Conservation (phyloP, 37 sponge, comb jelly and placozoan genomes). For the Tethya wilhelma region DNA sequence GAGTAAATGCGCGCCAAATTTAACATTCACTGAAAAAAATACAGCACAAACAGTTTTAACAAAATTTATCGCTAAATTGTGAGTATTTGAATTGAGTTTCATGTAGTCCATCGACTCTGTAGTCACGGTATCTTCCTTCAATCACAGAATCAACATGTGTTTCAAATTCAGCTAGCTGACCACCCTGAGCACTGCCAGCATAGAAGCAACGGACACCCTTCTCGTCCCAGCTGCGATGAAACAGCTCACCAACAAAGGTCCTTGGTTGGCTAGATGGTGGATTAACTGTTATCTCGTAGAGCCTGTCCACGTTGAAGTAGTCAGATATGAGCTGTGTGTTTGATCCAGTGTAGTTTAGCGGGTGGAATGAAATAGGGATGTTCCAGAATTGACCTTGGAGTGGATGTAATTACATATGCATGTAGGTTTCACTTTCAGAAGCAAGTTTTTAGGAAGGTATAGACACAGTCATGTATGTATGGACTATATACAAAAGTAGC, state of each 20-base stretch:
- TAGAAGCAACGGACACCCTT: conserved; percentile 11
- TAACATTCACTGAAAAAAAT: too few species aligned
- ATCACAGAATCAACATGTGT: conserved; percentile 63
- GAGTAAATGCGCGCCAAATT: too few species aligned
- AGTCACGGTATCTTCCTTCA: conserved; percentile 57
- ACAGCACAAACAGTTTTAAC: too few species aligned
- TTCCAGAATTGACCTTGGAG: conserved; percentile 42
- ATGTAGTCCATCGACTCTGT: conserved; percentile 24
- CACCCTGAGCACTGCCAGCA: conserved; percentile 36
- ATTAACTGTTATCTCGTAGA: conserved; percentile 1
- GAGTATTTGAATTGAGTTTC: conserved; percentile 31
- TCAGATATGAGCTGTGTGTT: too few species aligned
- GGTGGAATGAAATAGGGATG: conserved; percentile 4
- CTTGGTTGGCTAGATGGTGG: neutral
- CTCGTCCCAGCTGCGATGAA: conserved; percentile 14
- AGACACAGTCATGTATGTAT: too few species aligned
- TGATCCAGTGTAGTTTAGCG: conserved; percentile 17
- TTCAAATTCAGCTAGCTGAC: conserved; percentile 13
- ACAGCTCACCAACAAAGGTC: conserved; percentile 1
- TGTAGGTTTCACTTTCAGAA: too few species aligned
- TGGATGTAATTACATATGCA: neutral
- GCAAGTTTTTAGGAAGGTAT: too few species aligned
- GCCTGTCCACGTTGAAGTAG: conserved; percentile 5
- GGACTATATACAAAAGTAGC: neutral
- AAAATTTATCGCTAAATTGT: conserved; percentile 24